Percentiles rank a stretch among this genome's conserved stretches.
phyloP scores from a whole-genome alignment of 2,113 vertebrate genomes.

The rabbit (Oryctolagus cuniculus) region DNA sequence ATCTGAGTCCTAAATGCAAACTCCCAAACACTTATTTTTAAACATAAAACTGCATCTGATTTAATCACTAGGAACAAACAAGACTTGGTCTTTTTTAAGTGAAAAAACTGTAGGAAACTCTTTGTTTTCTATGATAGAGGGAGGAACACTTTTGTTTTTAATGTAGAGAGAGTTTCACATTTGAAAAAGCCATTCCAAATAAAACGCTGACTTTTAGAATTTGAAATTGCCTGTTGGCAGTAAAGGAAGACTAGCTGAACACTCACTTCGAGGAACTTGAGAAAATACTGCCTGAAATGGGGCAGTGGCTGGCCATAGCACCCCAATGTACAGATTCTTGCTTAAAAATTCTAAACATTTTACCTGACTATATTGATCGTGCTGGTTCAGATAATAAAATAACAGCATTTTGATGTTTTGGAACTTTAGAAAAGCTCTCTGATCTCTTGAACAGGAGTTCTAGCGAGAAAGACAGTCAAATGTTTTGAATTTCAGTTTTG shows the following conservation, averaged over 20 bases:
- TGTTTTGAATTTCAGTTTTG: conserved; percentile 49
- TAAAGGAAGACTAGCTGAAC: neutral
- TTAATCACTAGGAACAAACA: conserved; percentile 63
- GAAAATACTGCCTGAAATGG: neutral
- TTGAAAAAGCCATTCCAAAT: conserved; percentile 57
- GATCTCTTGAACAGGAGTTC: conserved; percentile 55
- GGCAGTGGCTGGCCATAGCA: neutral
- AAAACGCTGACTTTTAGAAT: conserved; percentile 47
- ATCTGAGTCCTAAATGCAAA: conserved; percentile 18
- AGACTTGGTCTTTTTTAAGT: conserved; percentile 57
- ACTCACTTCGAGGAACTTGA: neutral
- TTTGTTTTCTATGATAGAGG: conserved; percentile 59
- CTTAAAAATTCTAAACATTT: neutral
- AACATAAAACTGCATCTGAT: conserved; percentile 58
- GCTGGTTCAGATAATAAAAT: neutral
- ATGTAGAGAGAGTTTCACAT: conserved; percentile 28
- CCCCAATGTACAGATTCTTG: neutral
- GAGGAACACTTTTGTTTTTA: conserved; percentile 32
- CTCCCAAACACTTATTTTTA: conserved; percentile 55
- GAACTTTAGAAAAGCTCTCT: conserved; percentile 1
- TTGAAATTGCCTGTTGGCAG: neutral
- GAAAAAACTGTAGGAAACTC: conserved; percentile 27
- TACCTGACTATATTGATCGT: neutral
- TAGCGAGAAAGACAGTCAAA: neutral
- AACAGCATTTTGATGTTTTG: neutral